These are phyloP conservation scores for Rhopalosiphum padi DNA, from an alignment of 1,140 invertebrate species.

Conservation along the genomic window DNA sequence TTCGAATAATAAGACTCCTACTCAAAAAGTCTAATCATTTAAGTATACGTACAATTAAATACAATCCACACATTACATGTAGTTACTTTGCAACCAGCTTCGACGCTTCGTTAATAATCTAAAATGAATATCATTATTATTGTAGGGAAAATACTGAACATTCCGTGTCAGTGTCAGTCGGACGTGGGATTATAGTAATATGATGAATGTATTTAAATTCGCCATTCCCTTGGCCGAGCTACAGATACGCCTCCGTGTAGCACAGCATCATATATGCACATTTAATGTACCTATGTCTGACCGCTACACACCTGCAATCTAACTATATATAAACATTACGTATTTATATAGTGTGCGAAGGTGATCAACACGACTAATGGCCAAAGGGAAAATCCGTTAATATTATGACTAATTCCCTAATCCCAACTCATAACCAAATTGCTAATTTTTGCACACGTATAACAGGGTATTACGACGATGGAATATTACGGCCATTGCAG, in stretches of 20 bases:
- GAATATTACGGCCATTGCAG: background rate
- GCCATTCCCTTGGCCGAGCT: constrained; percentile 2
- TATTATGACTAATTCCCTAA: background rate
- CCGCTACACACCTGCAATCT: background rate
- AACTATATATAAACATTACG: background rate
- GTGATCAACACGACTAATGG: background rate
- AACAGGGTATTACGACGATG: background rate
- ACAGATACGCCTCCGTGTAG: background rate
- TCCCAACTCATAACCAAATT: background rate
- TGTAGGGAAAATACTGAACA: background rate
- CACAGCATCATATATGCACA: background rate
- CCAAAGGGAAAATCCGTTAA: background rate
- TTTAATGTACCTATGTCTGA: background rate
- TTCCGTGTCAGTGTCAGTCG: background rate
- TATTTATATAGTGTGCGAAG: background rate
- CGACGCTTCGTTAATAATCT: background rate
- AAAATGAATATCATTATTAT: background rate
- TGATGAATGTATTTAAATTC: background rate
- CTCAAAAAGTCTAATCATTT: background rate
- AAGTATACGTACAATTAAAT: background rate
- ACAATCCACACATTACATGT: background rate
- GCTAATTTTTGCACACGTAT: background rate
- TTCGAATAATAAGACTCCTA: background rate
- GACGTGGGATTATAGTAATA: background rate
- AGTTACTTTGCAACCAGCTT: background rate